A percentile compares a stretch with the other conserved stretches of the same genome.
phyloP scores from a whole-genome alignment of 2,797 vertebrate species.

The Orientallactaga sibirica region DNA sequence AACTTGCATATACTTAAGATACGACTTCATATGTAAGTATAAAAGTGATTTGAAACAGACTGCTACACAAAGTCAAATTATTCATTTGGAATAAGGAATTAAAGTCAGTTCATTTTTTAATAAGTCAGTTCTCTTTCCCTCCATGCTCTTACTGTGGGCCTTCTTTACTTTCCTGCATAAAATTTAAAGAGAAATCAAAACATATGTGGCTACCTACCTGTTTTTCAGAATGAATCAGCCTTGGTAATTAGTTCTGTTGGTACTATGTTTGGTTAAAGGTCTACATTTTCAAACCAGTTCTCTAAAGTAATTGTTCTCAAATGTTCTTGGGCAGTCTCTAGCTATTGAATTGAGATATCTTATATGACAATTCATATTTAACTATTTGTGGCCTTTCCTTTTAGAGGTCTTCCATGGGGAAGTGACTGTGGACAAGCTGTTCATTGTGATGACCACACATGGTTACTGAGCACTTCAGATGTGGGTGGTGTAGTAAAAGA shows the following conservation, averaged over 20 bases:
- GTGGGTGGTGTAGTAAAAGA: neutral
- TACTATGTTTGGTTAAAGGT: neutral
- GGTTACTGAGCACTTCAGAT: neutral
- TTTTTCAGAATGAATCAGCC: neutral
- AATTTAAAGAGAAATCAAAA: slow-evolving; percentile 2
- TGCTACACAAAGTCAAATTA: neutral
- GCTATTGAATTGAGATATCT: neutral
- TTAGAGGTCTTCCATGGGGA: neutral
- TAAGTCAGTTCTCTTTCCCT: neutral
- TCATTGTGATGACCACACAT: no score
- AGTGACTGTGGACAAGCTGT: neutral
- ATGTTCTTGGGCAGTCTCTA: neutral
- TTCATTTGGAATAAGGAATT: neutral
- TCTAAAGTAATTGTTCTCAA: neutral
- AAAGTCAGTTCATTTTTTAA: neutral
- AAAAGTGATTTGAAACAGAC: neutral
- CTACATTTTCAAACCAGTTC: neutral
- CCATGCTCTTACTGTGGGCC: neutral
- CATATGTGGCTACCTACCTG: neutral
- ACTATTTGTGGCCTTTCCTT: neutral
- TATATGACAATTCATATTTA: neutral
- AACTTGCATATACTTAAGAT: slow-evolving; percentile 13
- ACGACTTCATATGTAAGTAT: neutral
- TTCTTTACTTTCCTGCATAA: neutral
- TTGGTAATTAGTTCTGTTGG: neutral